Evolutionary conservation across 2,888 invertebrate genomes (phyloP).

Genomic region (Hirtodrosophila cameraria): DNA sequence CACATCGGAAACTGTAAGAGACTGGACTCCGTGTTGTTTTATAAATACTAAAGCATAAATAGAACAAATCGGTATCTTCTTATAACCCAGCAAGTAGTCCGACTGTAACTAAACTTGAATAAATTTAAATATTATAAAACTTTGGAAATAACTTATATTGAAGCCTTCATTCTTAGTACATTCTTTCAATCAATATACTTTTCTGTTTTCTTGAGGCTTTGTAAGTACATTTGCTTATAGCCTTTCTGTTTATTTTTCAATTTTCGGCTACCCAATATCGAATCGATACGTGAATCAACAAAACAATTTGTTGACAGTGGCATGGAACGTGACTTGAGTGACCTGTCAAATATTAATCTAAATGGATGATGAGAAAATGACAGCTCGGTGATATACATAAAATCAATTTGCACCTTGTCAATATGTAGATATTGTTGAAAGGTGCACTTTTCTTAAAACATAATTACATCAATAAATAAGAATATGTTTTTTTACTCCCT

Average conservation of each 20-base stretch:
- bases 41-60: neutral
- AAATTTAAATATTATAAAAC: too few relatives aligned
- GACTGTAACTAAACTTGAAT: slow-evolving; percentile 2
- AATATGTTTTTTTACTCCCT: too few relatives aligned
- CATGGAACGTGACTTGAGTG: slow-evolving; percentile 13
- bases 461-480: too few relatives aligned
- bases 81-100: too few relatives aligned
- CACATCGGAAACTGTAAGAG: neutral
- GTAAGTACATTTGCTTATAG: neutral
- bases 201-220: neutral
- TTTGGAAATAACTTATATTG: too few relatives aligned
- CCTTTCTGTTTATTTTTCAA: neutral
- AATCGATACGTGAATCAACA: neutral
- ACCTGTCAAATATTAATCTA: slow-evolving; percentile 14
- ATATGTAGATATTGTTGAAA: too few relatives aligned
- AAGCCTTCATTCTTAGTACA: too few relatives aligned
- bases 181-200: too few relatives aligned
- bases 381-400: too few relatives aligned
- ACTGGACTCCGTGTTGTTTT: too few relatives aligned
- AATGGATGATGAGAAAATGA: slow-evolving; percentile 10
- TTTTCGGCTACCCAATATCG: slow-evolving; percentile 7
- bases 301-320: slow-evolving; percentile 9
- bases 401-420: too few relatives aligned
- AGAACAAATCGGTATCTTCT: neutral
- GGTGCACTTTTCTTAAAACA: too few relatives aligned